Conservation (phyloP, 2,888 invertebrate genomes). For the Acheta domesticus region DNA sequence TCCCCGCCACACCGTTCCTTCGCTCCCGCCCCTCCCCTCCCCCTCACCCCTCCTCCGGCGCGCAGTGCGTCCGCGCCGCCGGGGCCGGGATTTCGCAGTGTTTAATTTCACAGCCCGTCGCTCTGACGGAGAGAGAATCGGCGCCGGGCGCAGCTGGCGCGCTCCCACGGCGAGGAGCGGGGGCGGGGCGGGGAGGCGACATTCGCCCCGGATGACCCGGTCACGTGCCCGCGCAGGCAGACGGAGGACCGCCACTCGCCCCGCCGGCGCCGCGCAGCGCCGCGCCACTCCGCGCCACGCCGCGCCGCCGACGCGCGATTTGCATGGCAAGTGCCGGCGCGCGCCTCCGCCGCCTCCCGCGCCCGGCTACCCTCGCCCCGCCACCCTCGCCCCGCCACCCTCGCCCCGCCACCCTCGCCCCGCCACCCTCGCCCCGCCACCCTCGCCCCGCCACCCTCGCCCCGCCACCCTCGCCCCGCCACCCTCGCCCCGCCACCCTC, state of each 20-base stretch:
- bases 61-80: background rate
- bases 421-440: too few relatives aligned
- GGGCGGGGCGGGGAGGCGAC: too few relatives aligned
- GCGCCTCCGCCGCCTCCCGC: background rate
- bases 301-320: background rate
- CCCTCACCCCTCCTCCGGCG: background rate
- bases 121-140: background rate
- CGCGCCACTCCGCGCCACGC: too few relatives aligned
- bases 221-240: background rate
- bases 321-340: background rate
- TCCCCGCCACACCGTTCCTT: too few relatives aligned
- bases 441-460: too few relatives aligned
- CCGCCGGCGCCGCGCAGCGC: background rate
- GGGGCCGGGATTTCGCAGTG: background rate
- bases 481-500: too few relatives aligned
- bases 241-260: background rate
- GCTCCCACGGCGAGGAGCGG: background rate
- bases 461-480: too few relatives aligned
- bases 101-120: constrained; percentile 10
- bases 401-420: too few relatives aligned
- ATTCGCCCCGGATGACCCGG: background rate
- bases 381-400: too few relatives aligned
- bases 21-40: too few relatives aligned
- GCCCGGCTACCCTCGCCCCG: too few relatives aligned
- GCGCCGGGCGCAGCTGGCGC: background rate